Conservation (phyloP, 2,797 vertebrate genomes). For the Paedocypris micromegethes region DNA sequence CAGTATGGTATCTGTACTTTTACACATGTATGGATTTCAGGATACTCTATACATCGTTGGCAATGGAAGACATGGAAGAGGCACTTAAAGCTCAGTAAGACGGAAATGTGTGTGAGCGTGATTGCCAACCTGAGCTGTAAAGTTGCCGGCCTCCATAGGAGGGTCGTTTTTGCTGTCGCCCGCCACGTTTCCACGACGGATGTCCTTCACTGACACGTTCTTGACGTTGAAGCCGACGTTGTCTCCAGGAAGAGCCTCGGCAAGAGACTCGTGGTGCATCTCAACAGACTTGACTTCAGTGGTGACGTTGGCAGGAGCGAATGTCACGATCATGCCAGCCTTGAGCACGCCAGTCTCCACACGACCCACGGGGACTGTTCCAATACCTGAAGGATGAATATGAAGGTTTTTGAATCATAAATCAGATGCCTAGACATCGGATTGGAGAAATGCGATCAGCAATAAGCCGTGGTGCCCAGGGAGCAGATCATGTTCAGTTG, state of each 20-base stretch:
- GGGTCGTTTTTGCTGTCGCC: constrained; percentile 62
- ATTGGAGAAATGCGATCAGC: no score
- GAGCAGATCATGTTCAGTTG: no score
- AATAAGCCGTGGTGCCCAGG: no score
- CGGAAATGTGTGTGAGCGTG: no score
- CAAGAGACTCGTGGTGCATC: constrained; percentile 58
- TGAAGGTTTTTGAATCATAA: no score
- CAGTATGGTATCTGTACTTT: no score
- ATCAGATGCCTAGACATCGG: no score
- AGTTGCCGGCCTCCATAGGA: constrained; percentile 51
- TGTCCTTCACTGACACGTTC: constrained; percentile 62
- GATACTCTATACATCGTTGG: no score
- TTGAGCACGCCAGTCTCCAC: constrained; percentile 56
- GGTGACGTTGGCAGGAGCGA: constrained; percentile 54
- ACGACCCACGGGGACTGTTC: constrained; percentile 58
- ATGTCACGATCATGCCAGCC: constrained; percentile 56
- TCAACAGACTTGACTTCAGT: constrained; percentile 61
- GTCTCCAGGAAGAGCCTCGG: constrained; percentile 55
- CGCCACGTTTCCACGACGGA: constrained; percentile 60
- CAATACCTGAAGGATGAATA: constrained; percentile 48
- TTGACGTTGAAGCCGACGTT: constrained; percentile 60
- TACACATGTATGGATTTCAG: no score
- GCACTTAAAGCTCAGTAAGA: no score
- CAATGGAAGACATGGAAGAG: no score
- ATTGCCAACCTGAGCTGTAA: constrained; percentile 53